These are phyloP conservation scores for Pelagia noctiluca DNA, from an alignment of 30 jellyfish, hydroid and myxozoan genomes.

Conservation along the genomic window DNA sequence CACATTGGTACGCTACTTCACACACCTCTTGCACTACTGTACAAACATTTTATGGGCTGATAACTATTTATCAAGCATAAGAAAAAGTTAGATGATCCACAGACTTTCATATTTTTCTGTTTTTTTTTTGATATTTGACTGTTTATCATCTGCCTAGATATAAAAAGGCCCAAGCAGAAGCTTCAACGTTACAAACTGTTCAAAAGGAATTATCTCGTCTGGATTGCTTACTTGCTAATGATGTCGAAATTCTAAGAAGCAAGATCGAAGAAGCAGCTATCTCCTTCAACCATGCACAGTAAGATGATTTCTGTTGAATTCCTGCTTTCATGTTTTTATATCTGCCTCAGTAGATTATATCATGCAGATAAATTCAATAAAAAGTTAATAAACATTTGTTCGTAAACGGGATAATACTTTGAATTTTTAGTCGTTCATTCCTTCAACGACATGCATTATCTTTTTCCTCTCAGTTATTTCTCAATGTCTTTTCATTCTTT, in stretches of 20 bases:
- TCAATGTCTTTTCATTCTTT: too few species aligned
- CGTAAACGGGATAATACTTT: too few species aligned
- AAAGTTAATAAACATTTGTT: too few species aligned
- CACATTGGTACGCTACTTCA: neutral
- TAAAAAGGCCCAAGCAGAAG: constrained; percentile 83
- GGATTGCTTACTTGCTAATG: constrained; percentile 81
- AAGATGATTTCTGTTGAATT: too few species aligned
- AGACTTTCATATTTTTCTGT: neutral
- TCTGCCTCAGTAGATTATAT: too few species aligned
- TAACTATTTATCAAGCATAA: neutral
- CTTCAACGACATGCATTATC: too few species aligned
- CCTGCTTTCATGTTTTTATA: too few species aligned
- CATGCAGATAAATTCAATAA: too few species aligned
- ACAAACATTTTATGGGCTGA: neutral
- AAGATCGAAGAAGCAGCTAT: constrained; percentile 91
- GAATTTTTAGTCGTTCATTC: too few species aligned
- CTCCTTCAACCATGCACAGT: constrained; percentile 83
- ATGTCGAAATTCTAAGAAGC: constrained; percentile 87
- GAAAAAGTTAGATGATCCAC: neutral
- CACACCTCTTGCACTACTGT: neutral
- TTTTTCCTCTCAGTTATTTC: too few species aligned
- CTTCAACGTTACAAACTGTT: constrained; percentile 66
- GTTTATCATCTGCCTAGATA: constrained; percentile 35
- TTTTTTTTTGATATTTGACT: neutral
- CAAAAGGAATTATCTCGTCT: constrained; percentile 80